These are phyloP conservation scores for Falco cherrug DNA, from an alignment of 2,797 vertebrate genomes.

Conservation along the genomic window DNA sequence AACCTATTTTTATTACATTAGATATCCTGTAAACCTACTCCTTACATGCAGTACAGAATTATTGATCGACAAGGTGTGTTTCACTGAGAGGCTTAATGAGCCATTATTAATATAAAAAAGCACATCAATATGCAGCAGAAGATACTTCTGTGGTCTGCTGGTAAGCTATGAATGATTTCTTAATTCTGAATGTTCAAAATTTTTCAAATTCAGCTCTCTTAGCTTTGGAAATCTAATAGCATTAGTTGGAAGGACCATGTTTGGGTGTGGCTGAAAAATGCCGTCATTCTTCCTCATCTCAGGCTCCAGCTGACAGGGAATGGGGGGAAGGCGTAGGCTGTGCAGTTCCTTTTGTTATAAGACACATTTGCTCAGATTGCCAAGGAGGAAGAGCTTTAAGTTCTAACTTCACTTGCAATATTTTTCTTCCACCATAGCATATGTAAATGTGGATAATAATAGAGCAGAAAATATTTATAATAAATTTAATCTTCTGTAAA, in stretches of 20 bases:
- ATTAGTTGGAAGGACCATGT: not conserved
- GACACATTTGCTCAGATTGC: not conserved
- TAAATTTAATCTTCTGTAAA: not conserved
- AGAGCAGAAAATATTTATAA: not conserved
- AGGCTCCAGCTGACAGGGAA: not conserved
- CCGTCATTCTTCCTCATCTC: not conserved
- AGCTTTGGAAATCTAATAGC: not conserved
- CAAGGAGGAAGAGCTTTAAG: not conserved
- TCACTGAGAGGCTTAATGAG: not conserved
- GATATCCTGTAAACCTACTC: not conserved
- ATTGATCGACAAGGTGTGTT: not conserved
- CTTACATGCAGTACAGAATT: not conserved
- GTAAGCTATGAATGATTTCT: not conserved
- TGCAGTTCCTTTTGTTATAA: not conserved
- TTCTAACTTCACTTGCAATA: not conserved
- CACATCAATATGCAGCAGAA: not conserved
- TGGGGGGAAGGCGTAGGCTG: accelerated
- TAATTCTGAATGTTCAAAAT: not conserved
- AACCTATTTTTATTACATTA: not conserved
- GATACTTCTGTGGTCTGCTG: not conserved
- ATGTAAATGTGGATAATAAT: not conserved
- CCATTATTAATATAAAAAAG: not conserved
- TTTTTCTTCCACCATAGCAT: not conserved
- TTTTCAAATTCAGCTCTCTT: not conserved
- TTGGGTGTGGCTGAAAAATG: not conserved